Percentiles rank a stretch among this genome's conserved stretches.
Conservation (phyloP, 2,797 vertebrate species). For the Podargus strigoides region DNA sequence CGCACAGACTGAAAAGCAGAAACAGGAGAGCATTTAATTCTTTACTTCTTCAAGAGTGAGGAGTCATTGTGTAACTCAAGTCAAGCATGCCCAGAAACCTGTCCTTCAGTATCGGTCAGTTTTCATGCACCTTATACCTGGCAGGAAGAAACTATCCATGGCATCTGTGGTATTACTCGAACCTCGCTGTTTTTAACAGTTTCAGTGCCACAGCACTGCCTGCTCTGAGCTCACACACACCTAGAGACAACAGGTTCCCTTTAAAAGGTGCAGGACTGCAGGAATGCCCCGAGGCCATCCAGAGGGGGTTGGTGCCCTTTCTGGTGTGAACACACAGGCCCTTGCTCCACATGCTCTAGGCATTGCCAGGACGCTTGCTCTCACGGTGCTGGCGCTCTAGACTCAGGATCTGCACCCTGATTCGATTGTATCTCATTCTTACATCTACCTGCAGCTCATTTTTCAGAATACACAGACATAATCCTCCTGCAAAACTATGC, state of each 20-base stretch:
- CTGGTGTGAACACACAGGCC: neutral
- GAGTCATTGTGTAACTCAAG: neutral
- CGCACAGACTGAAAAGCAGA: neutral
- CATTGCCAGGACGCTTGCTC: neutral
- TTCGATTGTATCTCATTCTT: neutral
- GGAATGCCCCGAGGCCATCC: accelerated
- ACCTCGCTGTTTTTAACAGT: neutral
- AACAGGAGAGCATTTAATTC: neutral
- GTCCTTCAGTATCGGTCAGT: neutral
- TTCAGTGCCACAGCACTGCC: neutral
- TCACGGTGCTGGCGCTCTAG: neutral
- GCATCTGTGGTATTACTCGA: neutral
- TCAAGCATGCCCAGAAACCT: neutral
- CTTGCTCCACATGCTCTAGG: neutral
- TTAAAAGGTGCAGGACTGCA: neutral
- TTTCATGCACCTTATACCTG: neutral
- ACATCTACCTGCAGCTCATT: neutral
- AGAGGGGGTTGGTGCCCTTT: neutral
- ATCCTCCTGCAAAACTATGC: neutral
- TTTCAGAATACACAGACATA: neutral
- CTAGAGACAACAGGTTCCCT: neutral
- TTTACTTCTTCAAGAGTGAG: neutral
- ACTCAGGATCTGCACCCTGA: neutral
- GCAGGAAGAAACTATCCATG: neutral
- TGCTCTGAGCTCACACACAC: neutral